These are phyloP conservation scores for Plebejus anna DNA, from an alignment of 2,888 invertebrate genomes.

Conservation along the genomic window DNA sequence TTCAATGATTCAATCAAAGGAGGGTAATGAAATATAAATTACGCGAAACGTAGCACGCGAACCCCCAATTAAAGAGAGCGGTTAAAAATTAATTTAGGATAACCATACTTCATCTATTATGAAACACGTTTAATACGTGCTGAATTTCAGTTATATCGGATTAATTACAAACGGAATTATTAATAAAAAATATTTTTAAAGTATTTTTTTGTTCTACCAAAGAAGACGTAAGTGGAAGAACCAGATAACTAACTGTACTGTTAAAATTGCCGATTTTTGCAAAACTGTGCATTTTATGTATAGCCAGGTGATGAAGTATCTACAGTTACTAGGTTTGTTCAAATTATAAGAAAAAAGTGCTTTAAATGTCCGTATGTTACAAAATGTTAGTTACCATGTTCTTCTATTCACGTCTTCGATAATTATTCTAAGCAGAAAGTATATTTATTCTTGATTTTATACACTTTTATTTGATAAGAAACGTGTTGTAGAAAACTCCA, in stretches of 20 bases:
- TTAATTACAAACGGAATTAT: conserved; percentile 4
- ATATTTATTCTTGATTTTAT: neutral
- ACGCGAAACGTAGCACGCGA: conserved; percentile 64
- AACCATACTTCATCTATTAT: conserved; percentile 34
- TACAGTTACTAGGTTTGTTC: no score
- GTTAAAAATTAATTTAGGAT: conserved; percentile 67
- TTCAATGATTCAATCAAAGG: conserved; percentile 31
- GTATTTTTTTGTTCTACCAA: no score
- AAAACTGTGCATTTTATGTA: no score
- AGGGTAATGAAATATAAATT: conserved; percentile 42
- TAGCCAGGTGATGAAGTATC: no score
- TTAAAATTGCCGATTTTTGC: no score
- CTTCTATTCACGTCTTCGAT: no score
- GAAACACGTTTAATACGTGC: conserved; percentile 28
- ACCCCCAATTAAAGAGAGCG: conserved; percentile 58
- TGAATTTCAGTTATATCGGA: conserved; percentile 19
- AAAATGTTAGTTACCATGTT: no score
- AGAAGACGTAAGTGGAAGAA: no score
- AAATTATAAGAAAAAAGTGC: no score
- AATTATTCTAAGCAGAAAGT: neutral
- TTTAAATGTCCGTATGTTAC: no score
- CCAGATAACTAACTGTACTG: no score
- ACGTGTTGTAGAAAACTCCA: neutral
- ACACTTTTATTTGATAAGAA: neutral
- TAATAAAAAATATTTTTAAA: neutral